phyloP scores from a whole-genome alignment of 2,797 vertebrate species.

The Gallinago nigripennis region DNA sequence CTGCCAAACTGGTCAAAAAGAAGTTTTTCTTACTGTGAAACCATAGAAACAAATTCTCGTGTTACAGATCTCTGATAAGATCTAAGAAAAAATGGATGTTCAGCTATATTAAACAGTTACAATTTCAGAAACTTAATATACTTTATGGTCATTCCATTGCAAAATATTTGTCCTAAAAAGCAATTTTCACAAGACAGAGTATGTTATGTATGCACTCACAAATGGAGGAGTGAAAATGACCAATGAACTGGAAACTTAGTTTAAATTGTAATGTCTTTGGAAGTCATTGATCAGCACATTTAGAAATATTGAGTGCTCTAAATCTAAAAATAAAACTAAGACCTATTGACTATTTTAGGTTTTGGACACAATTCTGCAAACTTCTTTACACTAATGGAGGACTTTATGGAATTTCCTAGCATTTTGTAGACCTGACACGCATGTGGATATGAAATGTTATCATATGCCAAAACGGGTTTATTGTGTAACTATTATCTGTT shows the following conservation, averaged over 20 bases:
- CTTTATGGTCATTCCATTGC: neutral
- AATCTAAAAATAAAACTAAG: neutral
- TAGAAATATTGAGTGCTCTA: neutral
- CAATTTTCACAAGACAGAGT: neutral
- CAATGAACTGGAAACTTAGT: neutral
- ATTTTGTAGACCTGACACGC: neutral
- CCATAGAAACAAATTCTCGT: neutral
- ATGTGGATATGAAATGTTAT: neutral
- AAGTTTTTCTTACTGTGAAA: neutral
- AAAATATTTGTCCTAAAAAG: neutral
- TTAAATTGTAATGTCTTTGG: neutral
- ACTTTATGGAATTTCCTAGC: neutral
- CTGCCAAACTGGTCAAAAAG: neutral
- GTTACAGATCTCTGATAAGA: neutral
- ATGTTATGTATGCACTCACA: accelerated
- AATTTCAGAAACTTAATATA: neutral
- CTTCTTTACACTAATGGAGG: neutral
- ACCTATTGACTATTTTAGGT: neutral
- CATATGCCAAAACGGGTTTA: accelerated
- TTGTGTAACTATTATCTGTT: neutral
- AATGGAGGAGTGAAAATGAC: accelerated
- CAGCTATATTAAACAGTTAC: neutral
- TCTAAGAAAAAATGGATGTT: neutral
- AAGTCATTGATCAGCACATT: neutral
- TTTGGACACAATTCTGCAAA: neutral